phyloP scores from a whole-genome alignment of 1,140 invertebrate species.

The Coenobita brevimanus region DNA sequence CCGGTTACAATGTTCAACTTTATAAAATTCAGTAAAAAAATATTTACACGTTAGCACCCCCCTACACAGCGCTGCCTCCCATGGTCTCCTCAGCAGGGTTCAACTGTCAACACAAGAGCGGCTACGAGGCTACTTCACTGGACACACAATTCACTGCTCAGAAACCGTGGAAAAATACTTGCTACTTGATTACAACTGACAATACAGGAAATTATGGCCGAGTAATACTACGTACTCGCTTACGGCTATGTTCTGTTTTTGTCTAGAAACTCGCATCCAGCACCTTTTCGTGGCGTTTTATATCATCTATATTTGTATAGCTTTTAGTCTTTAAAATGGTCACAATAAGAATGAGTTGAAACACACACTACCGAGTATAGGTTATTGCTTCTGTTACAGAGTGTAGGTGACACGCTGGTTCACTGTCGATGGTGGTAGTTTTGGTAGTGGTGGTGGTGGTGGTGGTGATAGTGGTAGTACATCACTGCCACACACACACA shows the following conservation, averaged over 20 bases:
- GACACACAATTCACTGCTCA: constrained; percentile 52
- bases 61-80: too few relatives aligned
- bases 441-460: neutral
- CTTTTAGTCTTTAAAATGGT: constrained; percentile 49
- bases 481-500: constrained; percentile 13
- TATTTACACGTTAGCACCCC: neutral
- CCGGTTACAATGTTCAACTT: too few relatives aligned
- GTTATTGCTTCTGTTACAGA: constrained; percentile 65
- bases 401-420: constrained; percentile 39
- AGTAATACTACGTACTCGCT: constrained; percentile 2
- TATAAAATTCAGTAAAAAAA: neutral
- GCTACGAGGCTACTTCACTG: constrained; percentile 26
- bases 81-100: too few relatives aligned
- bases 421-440: neutral
- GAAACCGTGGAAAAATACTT: constrained; percentile 57
- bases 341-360: constrained; percentile 59
- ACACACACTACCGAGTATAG: constrained; percentile 63
- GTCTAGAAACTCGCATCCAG: constrained; percentile 26
- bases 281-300: constrained; percentile 30
- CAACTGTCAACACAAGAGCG: too few relatives aligned
- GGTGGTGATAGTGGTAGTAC: neutral
- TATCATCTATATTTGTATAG: constrained; percentile 27
- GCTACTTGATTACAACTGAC: constrained; percentile 52
- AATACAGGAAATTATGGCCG: constrained; percentile 7
- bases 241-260: constrained; percentile 19